phyloP scores from a whole-genome alignment of 2,797 vertebrate genomes.

The Darevskia nairensis region DNA sequence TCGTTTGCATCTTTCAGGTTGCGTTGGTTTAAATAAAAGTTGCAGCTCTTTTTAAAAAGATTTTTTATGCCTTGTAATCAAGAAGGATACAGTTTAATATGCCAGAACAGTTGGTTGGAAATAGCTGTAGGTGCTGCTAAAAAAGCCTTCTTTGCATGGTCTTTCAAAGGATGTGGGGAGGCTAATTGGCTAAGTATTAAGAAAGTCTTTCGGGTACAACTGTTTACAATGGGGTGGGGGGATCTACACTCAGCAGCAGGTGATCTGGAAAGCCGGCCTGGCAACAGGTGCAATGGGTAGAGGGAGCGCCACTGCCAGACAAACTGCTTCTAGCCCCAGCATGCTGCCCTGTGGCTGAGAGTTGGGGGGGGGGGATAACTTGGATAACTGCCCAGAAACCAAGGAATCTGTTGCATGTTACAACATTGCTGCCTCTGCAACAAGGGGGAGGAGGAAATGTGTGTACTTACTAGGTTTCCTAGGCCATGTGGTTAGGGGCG shows the following conservation, averaged over 20 bases:
- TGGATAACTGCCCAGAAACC: background rate
- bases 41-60: constrained; percentile 26
- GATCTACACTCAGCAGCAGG: background rate
- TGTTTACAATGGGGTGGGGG: constrained; percentile 2
- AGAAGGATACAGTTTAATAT: constrained; percentile 41
- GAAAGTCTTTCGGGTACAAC: constrained; percentile 25
- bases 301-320: background rate
- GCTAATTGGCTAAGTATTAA: constrained; percentile 2
- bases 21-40: constrained; percentile 43
- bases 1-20: constrained; percentile 2
- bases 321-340: background rate
- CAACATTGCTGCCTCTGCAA: background rate
- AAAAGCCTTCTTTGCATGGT: constrained; percentile 30
- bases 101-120: constrained; percentile 51
- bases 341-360: background rate
- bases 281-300: background rate
- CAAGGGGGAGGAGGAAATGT: background rate
- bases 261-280: background rate
- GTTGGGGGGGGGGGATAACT: background rate
- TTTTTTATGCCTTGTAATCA: constrained; percentile 47
- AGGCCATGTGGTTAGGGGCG: too few species aligned
- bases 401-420: background rate
- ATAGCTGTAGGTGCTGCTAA: constrained; percentile 51
- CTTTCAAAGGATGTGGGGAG: constrained; percentile 1
- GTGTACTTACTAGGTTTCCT: too few species aligned